phyloP scores from a whole-genome alignment of 2,888 invertebrate genomes.

The Caradrina clavipalpis region DNA sequence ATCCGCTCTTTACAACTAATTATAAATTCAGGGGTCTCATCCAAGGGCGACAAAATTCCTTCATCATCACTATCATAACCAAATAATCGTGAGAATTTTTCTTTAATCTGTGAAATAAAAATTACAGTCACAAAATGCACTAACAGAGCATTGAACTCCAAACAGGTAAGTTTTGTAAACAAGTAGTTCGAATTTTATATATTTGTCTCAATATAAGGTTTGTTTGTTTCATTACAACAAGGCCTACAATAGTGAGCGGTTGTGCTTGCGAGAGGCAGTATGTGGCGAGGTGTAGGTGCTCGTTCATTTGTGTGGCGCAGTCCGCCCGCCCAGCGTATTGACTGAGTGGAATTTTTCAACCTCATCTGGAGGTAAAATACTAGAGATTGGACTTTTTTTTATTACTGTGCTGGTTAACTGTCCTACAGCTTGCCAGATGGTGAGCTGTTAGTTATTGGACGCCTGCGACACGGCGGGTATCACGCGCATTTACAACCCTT shows the following conservation, averaged over 20 bases:
- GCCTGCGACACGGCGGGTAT: no score
- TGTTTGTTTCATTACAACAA: not conserved
- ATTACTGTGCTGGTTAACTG: no score
- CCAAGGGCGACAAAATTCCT: slow-evolving; percentile 87
- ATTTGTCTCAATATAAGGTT: not conserved
- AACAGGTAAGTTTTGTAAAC: not conserved
- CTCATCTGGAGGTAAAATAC: no score
- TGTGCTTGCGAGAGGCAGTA: not conserved
- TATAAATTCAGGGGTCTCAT: slow-evolving; percentile 88
- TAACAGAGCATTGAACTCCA: not conserved
- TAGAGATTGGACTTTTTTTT: no score
- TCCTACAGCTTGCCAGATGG: no score
- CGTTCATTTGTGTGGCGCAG: not conserved
- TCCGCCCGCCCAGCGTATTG: not conserved
- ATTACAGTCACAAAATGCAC: not conserved
- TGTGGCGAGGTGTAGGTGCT: not conserved
- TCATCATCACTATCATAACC: slow-evolving; percentile 90
- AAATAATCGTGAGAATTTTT: slow-evolving; percentile 84
- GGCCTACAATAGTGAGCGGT: not conserved
- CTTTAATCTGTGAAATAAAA: slow-evolving; percentile 81
- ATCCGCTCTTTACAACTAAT: slow-evolving; percentile 90
- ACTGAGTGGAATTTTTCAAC: no score
- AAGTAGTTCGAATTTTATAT: not conserved
- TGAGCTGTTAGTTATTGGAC: no score
- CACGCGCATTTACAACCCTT: no score